Conservation (phyloP, 1,140 invertebrate species). For the Anadara kagoshimensis region DNA sequence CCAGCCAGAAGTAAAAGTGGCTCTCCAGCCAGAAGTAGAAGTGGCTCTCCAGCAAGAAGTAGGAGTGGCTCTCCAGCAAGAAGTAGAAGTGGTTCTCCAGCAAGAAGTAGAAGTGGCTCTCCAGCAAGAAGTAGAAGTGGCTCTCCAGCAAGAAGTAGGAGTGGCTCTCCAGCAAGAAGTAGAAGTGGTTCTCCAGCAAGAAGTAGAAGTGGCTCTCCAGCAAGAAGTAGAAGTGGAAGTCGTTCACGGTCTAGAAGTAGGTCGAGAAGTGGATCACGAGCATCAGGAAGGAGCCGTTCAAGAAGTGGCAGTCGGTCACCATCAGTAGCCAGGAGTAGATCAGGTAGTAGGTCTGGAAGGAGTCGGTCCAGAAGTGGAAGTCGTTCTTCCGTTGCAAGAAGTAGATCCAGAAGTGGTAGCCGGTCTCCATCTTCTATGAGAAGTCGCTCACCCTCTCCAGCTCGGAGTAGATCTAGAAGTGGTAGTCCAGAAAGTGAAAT, state of each 20-base stretch:
- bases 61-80: background rate
- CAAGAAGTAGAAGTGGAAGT: slow-evolving; percentile 34
- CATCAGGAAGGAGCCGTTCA: slow-evolving; percentile 35
- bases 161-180: slow-evolving; percentile 34
- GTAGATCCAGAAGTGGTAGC: slow-evolving; percentile 40
- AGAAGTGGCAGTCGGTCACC: slow-evolving; percentile 37
- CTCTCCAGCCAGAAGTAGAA: slow-evolving; percentile 28
- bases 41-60: slow-evolving; percentile 19
- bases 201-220: slow-evolving; percentile 44
- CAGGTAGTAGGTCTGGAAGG: slow-evolving; percentile 2
- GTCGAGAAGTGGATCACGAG: slow-evolving; percentile 21
- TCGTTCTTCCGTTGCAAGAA: background rate
- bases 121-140: slow-evolving; percentile 40
- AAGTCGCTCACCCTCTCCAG: slow-evolving; percentile 9
- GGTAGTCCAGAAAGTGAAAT: slow-evolving; percentile 42
- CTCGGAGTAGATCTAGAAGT: slow-evolving; percentile 28
- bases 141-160: slow-evolving; percentile 40
- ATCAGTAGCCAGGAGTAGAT: slow-evolving; percentile 12
- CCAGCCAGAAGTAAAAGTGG: slow-evolving; percentile 28
- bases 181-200: slow-evolving; percentile 36
- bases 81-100: background rate
- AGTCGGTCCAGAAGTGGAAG: background rate
- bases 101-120: slow-evolving; percentile 23
- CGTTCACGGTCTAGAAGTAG: slow-evolving; percentile 27
- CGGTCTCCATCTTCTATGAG: slow-evolving; percentile 39